Conservation (phyloP, 37 sponge, comb jelly and placozoan genomes). For the Diacarnus erythraeanus region DNA sequence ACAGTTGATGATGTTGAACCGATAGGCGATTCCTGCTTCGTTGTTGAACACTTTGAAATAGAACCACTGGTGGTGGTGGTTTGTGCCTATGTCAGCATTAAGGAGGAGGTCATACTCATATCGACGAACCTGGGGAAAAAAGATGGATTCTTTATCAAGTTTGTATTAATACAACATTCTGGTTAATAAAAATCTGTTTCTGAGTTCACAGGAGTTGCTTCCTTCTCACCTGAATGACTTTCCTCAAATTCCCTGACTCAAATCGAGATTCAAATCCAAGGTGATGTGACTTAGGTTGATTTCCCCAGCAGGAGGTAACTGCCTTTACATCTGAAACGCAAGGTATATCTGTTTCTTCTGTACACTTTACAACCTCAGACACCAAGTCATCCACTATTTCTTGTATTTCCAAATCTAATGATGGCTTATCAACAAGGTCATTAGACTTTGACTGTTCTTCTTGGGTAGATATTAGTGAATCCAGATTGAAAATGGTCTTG, state of each 20-base stretch:
- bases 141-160: not conserved
- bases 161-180: no score
- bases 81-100: slow-evolving; percentile 79
- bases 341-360: no score
- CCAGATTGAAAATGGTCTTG: slow-evolving; percentile 66
- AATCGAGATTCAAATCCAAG: slow-evolving; percentile 69
- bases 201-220: not conserved
- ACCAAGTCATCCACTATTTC: no score
- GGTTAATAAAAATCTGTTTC: not conserved
- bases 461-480: not conserved
- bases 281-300: not conserved
- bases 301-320: no score
- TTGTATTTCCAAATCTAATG: no score
- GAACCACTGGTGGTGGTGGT: slow-evolving; percentile 92
- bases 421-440: no score
- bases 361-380: no score
- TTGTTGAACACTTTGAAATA: slow-evolving; percentile 71
- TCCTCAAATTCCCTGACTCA: slow-evolving; percentile 84
- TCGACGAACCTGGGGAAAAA: slow-evolving; percentile 50
- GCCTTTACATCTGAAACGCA: slow-evolving; percentile 62
- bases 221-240: slow-evolving; percentile 66
- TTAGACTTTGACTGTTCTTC: not conserved
- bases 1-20: slow-evolving; percentile 91
- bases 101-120: slow-evolving; percentile 84
- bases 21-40: slow-evolving; percentile 57